These are phyloP conservation scores for Monodelphis domestica DNA, from an alignment of 2,797 vertebrate genomes.

Conservation along the genomic window DNA sequence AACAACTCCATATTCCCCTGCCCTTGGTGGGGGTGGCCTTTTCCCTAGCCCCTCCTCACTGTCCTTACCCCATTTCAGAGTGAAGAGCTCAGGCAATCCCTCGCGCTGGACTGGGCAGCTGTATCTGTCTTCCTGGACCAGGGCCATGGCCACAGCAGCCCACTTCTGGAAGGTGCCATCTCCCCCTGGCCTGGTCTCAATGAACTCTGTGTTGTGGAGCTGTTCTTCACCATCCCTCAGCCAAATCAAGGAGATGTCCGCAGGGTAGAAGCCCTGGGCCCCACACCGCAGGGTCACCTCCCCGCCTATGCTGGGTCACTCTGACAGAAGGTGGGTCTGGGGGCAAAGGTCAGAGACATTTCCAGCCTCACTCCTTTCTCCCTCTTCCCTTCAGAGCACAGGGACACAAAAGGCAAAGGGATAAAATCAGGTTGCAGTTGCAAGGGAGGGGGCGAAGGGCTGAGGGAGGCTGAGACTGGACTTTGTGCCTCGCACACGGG, in stretches of 20 bases:
- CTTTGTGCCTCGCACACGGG: too few relatives aligned
- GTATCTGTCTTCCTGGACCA: too few relatives aligned
- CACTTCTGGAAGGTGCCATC: slow-evolving; percentile 81
- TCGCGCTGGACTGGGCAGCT: slow-evolving; percentile 67
- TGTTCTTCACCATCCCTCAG: slow-evolving; percentile 45
- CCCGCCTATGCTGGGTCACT: slow-evolving; percentile 41
- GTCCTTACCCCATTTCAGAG: slow-evolving; percentile 52
- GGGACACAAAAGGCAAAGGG: background rate
- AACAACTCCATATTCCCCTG: slow-evolving; percentile 15
- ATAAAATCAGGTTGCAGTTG: background rate
- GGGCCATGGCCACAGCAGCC: slow-evolving; percentile 53
- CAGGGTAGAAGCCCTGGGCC: slow-evolving; percentile 82
- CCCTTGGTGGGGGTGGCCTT: background rate
- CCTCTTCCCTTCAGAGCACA: too few relatives aligned
- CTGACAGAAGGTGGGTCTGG: slow-evolving; percentile 65
- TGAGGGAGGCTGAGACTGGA: background rate
- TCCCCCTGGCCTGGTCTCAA: slow-evolving; percentile 76
- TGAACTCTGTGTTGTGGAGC: slow-evolving; percentile 60
- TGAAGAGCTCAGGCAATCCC: slow-evolving; percentile 20
- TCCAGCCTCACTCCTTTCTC: background rate
- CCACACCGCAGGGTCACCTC: slow-evolving; percentile 80
- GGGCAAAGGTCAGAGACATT: background rate
- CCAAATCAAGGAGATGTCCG: slow-evolving; percentile 53
- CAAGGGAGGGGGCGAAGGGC: too few relatives aligned
- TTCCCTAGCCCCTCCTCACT: background rate